Conservation (phyloP, 2,113 vertebrate genomes). For the Paramormyrops kingsleyae region DNA sequence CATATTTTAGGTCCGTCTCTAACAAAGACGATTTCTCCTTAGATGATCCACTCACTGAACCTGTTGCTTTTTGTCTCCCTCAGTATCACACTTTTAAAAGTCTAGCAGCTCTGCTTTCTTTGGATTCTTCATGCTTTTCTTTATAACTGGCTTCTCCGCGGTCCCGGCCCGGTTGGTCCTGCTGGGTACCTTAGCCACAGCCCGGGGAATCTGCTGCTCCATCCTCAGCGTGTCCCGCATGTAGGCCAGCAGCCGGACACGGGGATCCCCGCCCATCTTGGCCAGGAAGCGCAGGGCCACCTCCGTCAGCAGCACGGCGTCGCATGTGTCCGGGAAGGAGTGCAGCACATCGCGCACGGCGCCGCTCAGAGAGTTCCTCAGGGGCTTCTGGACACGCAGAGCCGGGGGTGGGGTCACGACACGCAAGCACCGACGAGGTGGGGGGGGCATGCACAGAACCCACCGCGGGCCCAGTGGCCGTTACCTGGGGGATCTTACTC, state of each 20-base stretch:
- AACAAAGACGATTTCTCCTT: neutral
- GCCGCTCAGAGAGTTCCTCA: constrained; percentile 47
- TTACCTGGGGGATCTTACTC: constrained; percentile 56
- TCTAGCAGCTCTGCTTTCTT: neutral
- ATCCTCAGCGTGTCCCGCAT: constrained; percentile 53
- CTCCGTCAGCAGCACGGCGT: constrained; percentile 48
- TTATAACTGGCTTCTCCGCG: too few species aligned
- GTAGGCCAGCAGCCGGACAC: constrained; percentile 39
- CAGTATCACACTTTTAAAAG: neutral
- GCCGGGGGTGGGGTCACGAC: neutral
- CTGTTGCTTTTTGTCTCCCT: neutral
- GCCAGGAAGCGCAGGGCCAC: constrained; percentile 57
- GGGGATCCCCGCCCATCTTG: constrained; percentile 44
- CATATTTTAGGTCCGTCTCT: neutral
- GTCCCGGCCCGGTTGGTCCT: neutral
- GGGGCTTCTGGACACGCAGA: constrained; percentile 37
- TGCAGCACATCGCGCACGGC: constrained; percentile 46
- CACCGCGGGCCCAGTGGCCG: neutral
- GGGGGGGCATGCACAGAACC: neutral
- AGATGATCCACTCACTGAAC: neutral
- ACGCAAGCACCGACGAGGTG: too few species aligned
- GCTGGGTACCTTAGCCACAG: constrained; percentile 51
- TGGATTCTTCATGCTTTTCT: neutral
- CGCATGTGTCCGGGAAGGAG: constrained; percentile 57
- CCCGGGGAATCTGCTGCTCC: constrained; percentile 47